A percentile compares a stretch with the other conserved stretches of the same genome.
These are phyloP conservation scores for Mesopsocus fuscifrons DNA, from an alignment of 2,888 invertebrate genomes.

Conservation along the genomic window DNA sequence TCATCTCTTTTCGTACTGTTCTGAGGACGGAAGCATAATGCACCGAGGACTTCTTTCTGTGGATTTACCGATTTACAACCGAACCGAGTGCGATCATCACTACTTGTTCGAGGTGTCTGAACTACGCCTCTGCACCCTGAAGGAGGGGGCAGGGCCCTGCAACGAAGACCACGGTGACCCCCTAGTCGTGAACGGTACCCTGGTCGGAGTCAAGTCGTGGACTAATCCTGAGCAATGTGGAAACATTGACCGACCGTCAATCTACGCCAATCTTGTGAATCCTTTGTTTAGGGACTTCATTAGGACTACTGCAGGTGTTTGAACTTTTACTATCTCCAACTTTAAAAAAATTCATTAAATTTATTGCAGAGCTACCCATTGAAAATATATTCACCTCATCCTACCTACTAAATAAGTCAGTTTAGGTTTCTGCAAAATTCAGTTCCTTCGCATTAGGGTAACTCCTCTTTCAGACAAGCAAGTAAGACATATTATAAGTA, in stretches of 20 bases:
- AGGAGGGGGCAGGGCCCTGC: neutral
- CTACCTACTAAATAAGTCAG: too few relatives aligned
- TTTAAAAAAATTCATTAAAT: too few relatives aligned
- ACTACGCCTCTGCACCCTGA: neutral
- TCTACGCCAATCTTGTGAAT: neutral
- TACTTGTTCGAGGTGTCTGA: neutral
- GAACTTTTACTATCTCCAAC: too few relatives aligned
- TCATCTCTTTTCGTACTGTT: too few relatives aligned
- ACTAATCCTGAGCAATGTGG: neutral
- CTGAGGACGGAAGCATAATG: neutral
- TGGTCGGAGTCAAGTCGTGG: neutral
- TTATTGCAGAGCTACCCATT: too few relatives aligned
- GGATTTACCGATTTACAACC: neutral
- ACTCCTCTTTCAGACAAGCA: too few relatives aligned
- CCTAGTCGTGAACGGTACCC: neutral
- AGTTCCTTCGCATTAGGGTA: too few relatives aligned
- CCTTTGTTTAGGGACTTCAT: neutral
- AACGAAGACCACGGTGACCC: neutral
- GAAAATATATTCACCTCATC: too few relatives aligned
- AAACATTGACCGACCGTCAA: neutral
- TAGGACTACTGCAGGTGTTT: neutral
- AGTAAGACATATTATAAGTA: too few relatives aligned
- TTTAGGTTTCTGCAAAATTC: too few relatives aligned
- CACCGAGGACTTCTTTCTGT: neutral
- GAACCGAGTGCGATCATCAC: neutral